Base-by-base conservation (phyloP, 2,113 vertebrate genomes). In the Xenus cinereus region DNA sequence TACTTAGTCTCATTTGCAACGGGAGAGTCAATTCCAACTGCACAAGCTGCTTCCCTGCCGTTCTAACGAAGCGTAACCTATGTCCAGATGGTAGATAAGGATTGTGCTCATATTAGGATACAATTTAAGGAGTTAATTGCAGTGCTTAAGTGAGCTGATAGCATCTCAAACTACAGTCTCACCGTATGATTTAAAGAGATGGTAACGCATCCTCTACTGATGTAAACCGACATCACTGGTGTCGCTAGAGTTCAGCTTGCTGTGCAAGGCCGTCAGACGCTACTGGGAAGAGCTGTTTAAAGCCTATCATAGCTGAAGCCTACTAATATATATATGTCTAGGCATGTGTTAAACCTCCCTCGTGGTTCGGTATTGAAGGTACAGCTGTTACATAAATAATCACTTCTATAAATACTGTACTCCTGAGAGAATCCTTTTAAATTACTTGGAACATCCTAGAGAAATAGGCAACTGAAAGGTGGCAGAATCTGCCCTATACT, bases 61-160 rank as follows among this genome's bases (percentile, higher is more conserved):
- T 35, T 5, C 51, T 37, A 8, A 66, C 28, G 13, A 54, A 56
- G 17, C 5, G 51, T 14, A 86, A 63, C 68, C 72, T 10, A 4
- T 37, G 86, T 75, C 85, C 88, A 92, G 75, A 50, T 63, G 32
- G 48, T 9, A 82, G 84, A 72, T 84, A 83, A 92, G 21, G 80
- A 78, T 89, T 14, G 0, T 41, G 39, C 76, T 79, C 43, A 6
- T 17, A 63, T 84, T 92, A 87, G 35, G 56, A 82, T 79, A 72
- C 33, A 43, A 51, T 26, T 75, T 32, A 67, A 93, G 46, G 83
- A 94, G 83, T 84, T 97, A 90, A 84, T 89, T 84, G 86, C 83
- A 79, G 81, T 1, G 3, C 77, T 91, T 82, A 57, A 46, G 39
- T 66, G 86, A 91, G 77, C 74, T 73, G 66, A 93, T 89, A 84